These are phyloP conservation scores for Tamias sibiricus DNA, from an alignment of 2,113 vertebrate genomes.

Conservation along the genomic window DNA sequence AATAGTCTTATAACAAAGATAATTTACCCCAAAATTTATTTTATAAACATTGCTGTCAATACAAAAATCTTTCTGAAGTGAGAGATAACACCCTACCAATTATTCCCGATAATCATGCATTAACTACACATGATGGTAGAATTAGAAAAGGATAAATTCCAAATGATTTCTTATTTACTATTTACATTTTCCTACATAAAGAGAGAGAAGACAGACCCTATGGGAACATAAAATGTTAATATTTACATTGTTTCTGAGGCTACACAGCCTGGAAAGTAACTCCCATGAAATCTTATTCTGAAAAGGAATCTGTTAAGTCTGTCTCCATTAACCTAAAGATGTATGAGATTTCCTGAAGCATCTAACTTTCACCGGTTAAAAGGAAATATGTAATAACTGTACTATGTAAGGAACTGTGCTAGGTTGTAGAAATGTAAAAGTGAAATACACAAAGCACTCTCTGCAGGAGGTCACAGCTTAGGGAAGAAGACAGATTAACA, in stretches of 20 bases:
- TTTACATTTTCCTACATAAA: not conserved
- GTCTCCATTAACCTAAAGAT: not conserved
- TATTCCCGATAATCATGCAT: too few species aligned
- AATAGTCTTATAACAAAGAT: not conserved
- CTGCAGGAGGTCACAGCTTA: not conserved
- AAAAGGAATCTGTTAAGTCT: constrained; percentile 33
- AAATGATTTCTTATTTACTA: not conserved
- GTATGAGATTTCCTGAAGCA: not conserved
- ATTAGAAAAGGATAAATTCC: not conserved
- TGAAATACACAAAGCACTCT: constrained; percentile 12
- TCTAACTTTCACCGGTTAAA: constrained; percentile 43
- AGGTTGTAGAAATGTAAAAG: not conserved
- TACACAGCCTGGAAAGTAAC: not conserved
- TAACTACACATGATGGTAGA: not conserved
- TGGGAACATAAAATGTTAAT: not conserved
- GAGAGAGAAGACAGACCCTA: not conserved
- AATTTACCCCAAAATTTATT: not conserved
- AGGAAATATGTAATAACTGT: not conserved
- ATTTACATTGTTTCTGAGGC: not conserved
- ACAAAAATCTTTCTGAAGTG: not conserved
- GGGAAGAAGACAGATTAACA: not conserved
- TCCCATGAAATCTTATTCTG: not conserved
- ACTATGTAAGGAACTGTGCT: not conserved
- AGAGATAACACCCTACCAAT: too few species aligned
- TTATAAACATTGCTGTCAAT: not conserved